These are phyloP conservation scores for Cyanoramphus novaezelandiae DNA, from an alignment of 2,113 vertebrate species.

Conservation along the genomic window DNA sequence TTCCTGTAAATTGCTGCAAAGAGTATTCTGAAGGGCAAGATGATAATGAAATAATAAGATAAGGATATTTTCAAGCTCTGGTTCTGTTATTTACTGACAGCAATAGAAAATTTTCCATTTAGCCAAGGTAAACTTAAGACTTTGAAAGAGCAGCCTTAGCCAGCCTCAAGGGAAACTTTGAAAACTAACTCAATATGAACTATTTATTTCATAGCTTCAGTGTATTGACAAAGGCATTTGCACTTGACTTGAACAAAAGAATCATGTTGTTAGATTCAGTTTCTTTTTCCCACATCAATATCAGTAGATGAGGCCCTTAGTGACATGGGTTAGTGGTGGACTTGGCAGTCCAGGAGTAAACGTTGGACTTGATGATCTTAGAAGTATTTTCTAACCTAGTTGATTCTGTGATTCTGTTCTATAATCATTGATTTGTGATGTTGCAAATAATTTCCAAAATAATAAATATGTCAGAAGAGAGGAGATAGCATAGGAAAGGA, in stretches of 20 bases:
- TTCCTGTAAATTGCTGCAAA: background rate
- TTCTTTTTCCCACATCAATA: background rate
- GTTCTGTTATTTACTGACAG: background rate
- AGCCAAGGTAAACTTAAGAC: background rate
- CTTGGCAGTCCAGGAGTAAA: background rate
- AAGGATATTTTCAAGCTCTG: background rate
- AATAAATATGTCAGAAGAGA: background rate
- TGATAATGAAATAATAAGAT: background rate
- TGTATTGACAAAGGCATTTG: background rate
- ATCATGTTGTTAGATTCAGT: background rate
- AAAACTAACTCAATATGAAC: background rate
- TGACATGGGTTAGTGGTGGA: background rate
- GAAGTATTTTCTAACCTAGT: background rate
- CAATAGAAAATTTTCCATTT: background rate
- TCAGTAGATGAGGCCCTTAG: background rate
- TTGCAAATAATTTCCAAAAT: background rate
- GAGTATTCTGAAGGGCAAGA: background rate
- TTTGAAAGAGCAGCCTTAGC: background rate
- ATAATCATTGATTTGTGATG: background rate
- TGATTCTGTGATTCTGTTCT: background rate
- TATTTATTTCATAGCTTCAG: background rate
- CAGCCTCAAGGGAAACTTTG: background rate
- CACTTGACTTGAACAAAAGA: background rate
- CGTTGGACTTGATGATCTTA: no score
- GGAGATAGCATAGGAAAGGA: background rate